A percentile compares a stretch with the other conserved stretches of the same genome.
Conservation (phyloP, 2,888 invertebrate genomes). For the Melipona bicolor region DNA sequence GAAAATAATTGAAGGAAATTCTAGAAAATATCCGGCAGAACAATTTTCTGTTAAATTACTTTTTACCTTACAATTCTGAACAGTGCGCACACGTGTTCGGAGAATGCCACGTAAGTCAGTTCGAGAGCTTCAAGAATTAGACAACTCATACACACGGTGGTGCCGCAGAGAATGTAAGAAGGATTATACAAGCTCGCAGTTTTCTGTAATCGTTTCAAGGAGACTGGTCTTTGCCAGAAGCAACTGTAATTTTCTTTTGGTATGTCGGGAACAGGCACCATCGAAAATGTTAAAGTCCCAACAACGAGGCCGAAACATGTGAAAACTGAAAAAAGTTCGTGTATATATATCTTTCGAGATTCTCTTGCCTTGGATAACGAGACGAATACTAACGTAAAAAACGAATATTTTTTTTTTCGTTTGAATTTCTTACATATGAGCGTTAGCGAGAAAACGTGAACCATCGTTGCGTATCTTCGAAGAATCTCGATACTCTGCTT, state of each 20-base stretch:
- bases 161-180: too few relatives aligned
- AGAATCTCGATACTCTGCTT: not conserved
- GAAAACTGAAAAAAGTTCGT: not conserved
- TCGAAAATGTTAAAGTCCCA: accelerated
- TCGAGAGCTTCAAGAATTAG: accelerated
- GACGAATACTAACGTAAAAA: too few relatives aligned
- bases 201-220: not conserved
- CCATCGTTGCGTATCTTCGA: not conserved
- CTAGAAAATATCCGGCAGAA: not conserved
- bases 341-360: not conserved
- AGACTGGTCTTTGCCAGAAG: not conserved
- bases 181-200: too few relatives aligned
- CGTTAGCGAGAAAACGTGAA: not conserved
- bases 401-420: too few relatives aligned
- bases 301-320: accelerated
- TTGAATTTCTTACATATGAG: not conserved
- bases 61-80: conserved; percentile 27
- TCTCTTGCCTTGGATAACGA: not conserved
- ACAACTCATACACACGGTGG: accelerated
- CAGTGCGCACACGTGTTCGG: conserved; percentile 20
- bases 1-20: not conserved
- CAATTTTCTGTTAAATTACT: too few relatives aligned
- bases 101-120: not conserved
- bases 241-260: not conserved
- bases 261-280: not conserved